Evolutionary conservation across 2,888 invertebrate genomes (phyloP).

Genomic region (Eupeodes latifasciatus): DNA sequence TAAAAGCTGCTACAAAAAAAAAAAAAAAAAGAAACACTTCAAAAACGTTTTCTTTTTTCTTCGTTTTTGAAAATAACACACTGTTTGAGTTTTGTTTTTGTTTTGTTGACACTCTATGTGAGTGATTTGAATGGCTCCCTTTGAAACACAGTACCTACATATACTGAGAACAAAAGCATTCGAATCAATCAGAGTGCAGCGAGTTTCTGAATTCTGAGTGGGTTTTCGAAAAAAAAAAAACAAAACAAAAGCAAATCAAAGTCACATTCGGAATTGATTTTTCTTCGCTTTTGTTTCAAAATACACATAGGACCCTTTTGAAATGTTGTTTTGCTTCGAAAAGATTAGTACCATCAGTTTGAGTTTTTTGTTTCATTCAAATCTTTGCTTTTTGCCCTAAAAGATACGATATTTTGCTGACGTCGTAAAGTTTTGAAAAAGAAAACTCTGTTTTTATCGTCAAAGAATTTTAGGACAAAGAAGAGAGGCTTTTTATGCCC

Average conservation of each 20-base stretch:
- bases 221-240: neutral
- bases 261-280: neutral
- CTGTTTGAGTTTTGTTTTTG: neutral
- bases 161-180: conserved; percentile 40
- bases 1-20: neutral
- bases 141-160: neutral
- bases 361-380: neutral
- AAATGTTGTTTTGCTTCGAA: neutral
- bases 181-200: conserved; percentile 67
- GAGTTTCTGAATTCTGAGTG: conserved; percentile 2
- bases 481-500: neutral
- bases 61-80: neutral
- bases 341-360: neutral
- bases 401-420: neutral
- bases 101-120: neutral
- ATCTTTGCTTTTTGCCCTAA: neutral
- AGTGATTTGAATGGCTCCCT: neutral
- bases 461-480: neutral
- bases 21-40: neutral
- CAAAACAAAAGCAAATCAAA: neutral
- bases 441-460: neutral
- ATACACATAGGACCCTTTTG: neutral
- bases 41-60: neutral
- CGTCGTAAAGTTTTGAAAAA: neutral
- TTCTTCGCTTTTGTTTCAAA: neutral